phyloP scores from a whole-genome alignment of 2,113 vertebrate genomes.

The Phalacrocorax carbo region DNA sequence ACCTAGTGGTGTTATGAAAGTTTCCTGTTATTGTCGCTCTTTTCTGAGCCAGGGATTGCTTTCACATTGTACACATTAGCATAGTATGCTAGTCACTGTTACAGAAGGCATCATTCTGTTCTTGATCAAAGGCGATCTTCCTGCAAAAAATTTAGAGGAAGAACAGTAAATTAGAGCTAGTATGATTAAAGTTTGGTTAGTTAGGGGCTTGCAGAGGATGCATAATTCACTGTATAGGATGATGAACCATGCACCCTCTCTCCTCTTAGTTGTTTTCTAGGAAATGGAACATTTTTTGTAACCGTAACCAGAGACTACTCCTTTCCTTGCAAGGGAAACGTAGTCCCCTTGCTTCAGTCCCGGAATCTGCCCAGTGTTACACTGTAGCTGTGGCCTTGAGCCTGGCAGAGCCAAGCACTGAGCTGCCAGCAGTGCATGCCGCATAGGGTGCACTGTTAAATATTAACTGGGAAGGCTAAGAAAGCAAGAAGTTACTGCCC shows the following conservation, averaged over 20 bases:
- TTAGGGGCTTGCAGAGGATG: background rate
- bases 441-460: background rate
- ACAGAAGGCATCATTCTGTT: background rate
- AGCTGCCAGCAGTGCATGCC: background rate
- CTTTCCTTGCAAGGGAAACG: constrained; percentile 16
- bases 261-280: constrained; percentile 21
- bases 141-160: background rate
- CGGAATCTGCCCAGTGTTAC: background rate
- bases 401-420: background rate
- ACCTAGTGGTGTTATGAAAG: background rate
- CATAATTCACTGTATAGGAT: background rate
- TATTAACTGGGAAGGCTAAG: background rate
- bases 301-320: background rate
- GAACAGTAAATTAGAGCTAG: background rate
- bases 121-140: background rate
- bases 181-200: background rate
- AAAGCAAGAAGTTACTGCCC: background rate
- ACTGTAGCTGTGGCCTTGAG: background rate
- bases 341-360: background rate
- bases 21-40: constrained; percentile 48
- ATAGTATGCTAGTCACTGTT: background rate
- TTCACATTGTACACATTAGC: background rate
- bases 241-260: background rate
- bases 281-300: background rate
- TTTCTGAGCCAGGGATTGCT: background rate